A percentile compares a stretch with the other conserved stretches of the same genome.
Conservation (phyloP, 64 coral and sea anemone genomes). For the Montipora capricornis region DNA sequence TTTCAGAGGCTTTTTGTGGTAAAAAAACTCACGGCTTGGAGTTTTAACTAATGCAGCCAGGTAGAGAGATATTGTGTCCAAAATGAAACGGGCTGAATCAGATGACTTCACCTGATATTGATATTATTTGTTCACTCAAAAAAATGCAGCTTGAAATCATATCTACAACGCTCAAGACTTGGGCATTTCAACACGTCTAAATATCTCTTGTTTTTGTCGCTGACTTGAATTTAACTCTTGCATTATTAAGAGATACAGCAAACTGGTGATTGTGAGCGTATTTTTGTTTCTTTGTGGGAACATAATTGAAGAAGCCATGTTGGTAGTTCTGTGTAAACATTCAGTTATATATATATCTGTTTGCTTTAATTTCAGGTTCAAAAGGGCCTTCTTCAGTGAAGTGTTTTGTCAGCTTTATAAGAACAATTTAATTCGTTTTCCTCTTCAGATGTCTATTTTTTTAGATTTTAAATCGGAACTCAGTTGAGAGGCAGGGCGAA, state of each 20-base stretch:
- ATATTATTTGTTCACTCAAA: background rate
- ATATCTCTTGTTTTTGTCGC: background rate
- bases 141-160: background rate
- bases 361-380: too few relatives aligned
- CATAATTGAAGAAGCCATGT: background rate
- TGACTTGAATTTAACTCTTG: background rate
- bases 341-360: background rate
- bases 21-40: background rate
- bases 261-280: background rate
- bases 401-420: too few relatives aligned
- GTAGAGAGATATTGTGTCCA: background rate
- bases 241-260: constrained; percentile 19
- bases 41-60: background rate
- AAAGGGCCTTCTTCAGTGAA: too few relatives aligned
- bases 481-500: background rate
- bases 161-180: background rate
- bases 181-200: background rate
- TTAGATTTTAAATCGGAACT: too few relatives aligned
- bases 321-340: background rate
- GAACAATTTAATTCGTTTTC: too few relatives aligned
- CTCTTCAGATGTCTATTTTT: too few relatives aligned
- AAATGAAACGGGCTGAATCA: background rate
- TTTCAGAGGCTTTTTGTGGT: background rate
- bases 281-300: background rate
- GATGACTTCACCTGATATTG: background rate